Conservation (phyloP, 2,113 vertebrate genomes). For the Vulpes ferrilata region DNA sequence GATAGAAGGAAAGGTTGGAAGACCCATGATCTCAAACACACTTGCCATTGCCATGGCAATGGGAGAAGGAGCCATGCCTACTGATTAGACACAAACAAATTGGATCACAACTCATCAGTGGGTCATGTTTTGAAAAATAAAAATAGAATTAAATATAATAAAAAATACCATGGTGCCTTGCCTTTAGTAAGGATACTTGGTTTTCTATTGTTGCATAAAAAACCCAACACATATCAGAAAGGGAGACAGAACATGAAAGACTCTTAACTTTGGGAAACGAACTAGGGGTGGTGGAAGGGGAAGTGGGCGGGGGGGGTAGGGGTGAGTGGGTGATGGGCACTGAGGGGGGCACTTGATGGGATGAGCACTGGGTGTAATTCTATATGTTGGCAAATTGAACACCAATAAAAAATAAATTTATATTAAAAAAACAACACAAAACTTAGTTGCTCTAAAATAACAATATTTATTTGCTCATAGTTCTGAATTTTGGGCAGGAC, state of each 20-base stretch:
- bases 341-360: no score
- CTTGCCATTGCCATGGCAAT: not conserved
- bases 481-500: not conserved
- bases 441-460: not conserved
- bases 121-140: slow-evolving; percentile 47
- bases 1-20: not conserved
- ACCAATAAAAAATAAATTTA: no score
- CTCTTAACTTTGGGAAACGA: no score
- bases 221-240: not conserved
- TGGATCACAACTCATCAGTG: not conserved
- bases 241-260: no score
- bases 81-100: not conserved
- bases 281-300: no score
- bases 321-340: no score
- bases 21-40: not conserved
- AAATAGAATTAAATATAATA: not conserved
- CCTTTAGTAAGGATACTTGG: not conserved
- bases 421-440: not conserved
- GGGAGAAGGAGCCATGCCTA: not conserved
- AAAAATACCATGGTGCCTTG: not conserved
- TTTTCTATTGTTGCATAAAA: not conserved
- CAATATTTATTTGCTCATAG: not conserved
- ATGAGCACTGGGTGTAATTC: no score
- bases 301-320: no score
- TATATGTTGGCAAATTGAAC: no score